Percentiles rank a stretch among this genome's conserved stretches.
These are phyloP conservation scores for Ceryle rudis DNA, from an alignment of 2,797 vertebrate species.

Conservation along the genomic window DNA sequence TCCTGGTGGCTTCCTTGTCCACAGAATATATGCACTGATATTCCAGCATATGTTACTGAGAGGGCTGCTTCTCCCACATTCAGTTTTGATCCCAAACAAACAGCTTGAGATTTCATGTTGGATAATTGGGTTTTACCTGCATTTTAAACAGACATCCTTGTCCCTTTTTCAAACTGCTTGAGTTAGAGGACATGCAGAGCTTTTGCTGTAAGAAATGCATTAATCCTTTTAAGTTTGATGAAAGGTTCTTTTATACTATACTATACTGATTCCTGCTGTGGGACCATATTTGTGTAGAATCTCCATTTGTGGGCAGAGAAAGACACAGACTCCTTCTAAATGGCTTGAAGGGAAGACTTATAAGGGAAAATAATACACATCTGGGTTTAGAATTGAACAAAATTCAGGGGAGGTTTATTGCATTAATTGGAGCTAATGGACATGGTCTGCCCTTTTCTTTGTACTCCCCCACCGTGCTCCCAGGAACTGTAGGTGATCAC, in stretches of 20 bases:
- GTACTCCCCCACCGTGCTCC: not conserved
- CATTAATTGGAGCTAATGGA: conserved; percentile 19
- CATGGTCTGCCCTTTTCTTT: not conserved
- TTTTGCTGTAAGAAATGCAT: conserved; percentile 67
- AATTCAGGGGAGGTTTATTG: not conserved
- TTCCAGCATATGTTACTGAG: not conserved
- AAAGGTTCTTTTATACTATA: conserved; percentile 47
- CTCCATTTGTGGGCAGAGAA: conserved; percentile 27
- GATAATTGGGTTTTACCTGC: conserved; percentile 52
- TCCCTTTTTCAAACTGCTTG: conserved; percentile 61
- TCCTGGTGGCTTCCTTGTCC: not conserved
- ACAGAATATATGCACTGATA: not conserved
- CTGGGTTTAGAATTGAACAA: not conserved
- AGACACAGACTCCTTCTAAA: not conserved
- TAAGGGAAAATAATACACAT: conserved; percentile 23
- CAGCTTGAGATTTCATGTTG: conserved; percentile 16
- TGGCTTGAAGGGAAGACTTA: not conserved
- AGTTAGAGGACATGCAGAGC: conserved; percentile 43
- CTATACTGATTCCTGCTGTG: conserved; percentile 36
- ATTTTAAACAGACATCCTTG: conserved; percentile 61
- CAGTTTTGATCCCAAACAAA: conserved; percentile 41
- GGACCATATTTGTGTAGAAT: conserved; percentile 55
- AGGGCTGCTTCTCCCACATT: not conserved
- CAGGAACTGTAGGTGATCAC: not conserved
- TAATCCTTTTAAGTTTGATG: conserved; percentile 60